Evolutionary conservation across 2,113 vertebrate genomes (phyloP), one percentile per base, ranked within the genome.

Genomic region (Neopipo cinnamomea): DNA sequence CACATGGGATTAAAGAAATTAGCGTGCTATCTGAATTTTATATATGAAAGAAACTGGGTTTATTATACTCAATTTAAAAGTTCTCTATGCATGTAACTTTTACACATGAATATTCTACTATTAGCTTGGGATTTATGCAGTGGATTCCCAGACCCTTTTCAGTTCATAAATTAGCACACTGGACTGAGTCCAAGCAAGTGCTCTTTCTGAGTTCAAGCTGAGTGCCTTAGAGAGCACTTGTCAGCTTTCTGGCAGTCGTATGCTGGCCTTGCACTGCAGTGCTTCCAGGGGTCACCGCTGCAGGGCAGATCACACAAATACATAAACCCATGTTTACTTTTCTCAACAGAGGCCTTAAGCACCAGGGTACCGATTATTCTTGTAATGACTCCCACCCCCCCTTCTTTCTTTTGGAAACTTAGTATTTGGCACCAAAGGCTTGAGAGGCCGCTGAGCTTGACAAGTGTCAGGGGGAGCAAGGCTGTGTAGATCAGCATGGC

Each of bases 101-200:
- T 25, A 28, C 11, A 28, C 28, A 46, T 31, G 23, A 24, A 63
- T 81, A 47, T 91, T 83, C 49, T 76, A 31, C 33, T 62, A 17
- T 44, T 59, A 68, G 14, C 56, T 52, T 91, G 52, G 61, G 86
- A 74, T 78, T 95, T 86, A 59, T 71, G 68, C 47, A 75, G 47
- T 0, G 0, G 55, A 92, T 91, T 93, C 79, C 27, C 52, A 95
- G 68, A 74, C 11, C 83, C 47, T 84, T 84, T 91, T 71, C 65
- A 86, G 65, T 63, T 93, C 44, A 77, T 92, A 95, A 91, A 91
- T 86, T 89, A 93, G 31, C 39, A 52, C 17, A 21, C 35, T 92
- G 86, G 68, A 47, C 39, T 71, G 21, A 27, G 42, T 63, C 91
- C 96, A 92, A 35, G 42, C 7, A 66, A 55, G 8, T 56, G 16